These are phyloP conservation scores for Drosophila algonquin DNA, from an alignment of 2,888 invertebrate genomes.

Conservation along the genomic window DNA sequence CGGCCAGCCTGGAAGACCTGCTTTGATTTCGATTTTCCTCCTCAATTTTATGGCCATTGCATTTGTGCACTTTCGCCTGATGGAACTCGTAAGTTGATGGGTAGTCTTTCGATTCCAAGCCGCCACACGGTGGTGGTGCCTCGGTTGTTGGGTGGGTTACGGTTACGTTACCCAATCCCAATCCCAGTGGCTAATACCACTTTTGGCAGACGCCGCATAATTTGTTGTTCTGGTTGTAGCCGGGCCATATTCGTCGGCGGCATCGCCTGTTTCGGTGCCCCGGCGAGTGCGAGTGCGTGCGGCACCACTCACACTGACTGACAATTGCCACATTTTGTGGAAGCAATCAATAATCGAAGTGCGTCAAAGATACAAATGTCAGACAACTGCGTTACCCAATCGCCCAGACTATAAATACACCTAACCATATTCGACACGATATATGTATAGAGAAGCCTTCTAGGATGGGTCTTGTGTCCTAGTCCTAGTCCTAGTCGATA, in stretches of 20 bases:
- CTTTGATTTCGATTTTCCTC: slow-evolving; percentile 61
- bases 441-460: neutral
- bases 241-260: slow-evolving; percentile 54
- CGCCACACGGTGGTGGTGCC: too few species aligned
- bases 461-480: neutral
- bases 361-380: slow-evolving; percentile 73
- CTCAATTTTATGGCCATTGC: slow-evolving; percentile 45
- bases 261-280: slow-evolving; percentile 51
- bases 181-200: slow-evolving; percentile 39
- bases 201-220: slow-evolving; percentile 68
- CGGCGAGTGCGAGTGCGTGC: slow-evolving; percentile 57
- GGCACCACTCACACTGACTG: slow-evolving; percentile 31
- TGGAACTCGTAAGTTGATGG: slow-evolving; percentile 4
- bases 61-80: slow-evolving; percentile 54
- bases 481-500: slow-evolving; percentile 17
- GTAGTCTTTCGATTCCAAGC: neutral
- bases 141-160: slow-evolving; percentile 1
- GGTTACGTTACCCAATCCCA: slow-evolving; percentile 57
- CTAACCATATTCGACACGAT: slow-evolving; percentile 29
- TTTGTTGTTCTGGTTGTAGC: slow-evolving; percentile 69
- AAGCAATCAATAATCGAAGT: slow-evolving; percentile 77
- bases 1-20: slow-evolving; percentile 28
- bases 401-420: slow-evolving; percentile 38
- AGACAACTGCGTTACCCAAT: slow-evolving; percentile 39
- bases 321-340: slow-evolving; percentile 74